These are phyloP conservation scores for Hoplias malabaricus DNA, from an alignment of 2,113 vertebrate species.

Conservation along the genomic window DNA sequence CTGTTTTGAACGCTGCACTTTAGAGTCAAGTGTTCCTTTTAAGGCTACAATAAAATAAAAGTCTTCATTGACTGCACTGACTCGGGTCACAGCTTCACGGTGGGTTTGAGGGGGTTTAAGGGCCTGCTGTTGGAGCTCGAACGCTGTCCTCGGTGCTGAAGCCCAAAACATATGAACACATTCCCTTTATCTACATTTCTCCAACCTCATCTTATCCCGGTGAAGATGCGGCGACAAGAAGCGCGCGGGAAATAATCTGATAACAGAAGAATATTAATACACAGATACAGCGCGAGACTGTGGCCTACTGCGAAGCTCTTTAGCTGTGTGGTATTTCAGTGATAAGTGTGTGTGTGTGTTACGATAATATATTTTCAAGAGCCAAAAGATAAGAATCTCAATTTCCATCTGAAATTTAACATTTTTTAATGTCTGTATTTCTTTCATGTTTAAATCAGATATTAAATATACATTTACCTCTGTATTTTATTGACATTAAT, in stretches of 20 bases:
- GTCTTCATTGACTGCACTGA: too few relatives aligned
- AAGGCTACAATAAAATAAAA: neutral
- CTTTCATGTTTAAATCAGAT: too few relatives aligned
- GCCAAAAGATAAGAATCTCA: too few relatives aligned
- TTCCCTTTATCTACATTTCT: neutral
- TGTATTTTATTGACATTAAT: too few relatives aligned
- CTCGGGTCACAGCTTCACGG: neutral
- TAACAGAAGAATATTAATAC: neutral
- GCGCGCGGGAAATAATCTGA: neutral
- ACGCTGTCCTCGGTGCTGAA: constrained; percentile 9
- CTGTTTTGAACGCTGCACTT: neutral
- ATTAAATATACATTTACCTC: too few relatives aligned
- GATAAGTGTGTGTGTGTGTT: neutral
- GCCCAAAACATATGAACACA: neutral
- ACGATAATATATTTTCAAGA: neutral
- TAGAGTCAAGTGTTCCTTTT: neutral
- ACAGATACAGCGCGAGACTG: neutral
- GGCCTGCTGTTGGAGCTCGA: neutral
- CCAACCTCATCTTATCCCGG: neutral
- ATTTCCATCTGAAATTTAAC: too few relatives aligned
- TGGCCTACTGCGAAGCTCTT: neutral
- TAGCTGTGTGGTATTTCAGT: neutral
- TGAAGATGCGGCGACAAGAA: neutral
- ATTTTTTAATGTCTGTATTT: too few relatives aligned
- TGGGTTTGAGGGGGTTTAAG: neutral